phyloP scores from a whole-genome alignment of 2,113 vertebrate genomes.

The Urocolius indicus region DNA sequence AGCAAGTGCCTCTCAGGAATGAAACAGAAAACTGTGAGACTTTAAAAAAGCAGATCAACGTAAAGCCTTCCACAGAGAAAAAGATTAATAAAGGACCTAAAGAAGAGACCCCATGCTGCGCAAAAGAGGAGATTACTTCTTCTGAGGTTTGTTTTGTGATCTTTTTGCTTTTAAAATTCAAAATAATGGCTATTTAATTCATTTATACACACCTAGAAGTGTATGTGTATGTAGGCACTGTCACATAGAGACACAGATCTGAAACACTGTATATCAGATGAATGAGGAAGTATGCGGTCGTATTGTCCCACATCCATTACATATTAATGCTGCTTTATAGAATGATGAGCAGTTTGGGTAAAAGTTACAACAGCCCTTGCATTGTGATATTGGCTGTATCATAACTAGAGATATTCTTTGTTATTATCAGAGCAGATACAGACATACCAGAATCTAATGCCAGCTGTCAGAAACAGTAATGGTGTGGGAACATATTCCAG shows the following conservation, averaged over 20 bases:
- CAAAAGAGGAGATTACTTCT: slow-evolving; percentile 66
- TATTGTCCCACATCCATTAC: neutral
- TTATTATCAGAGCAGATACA: neutral
- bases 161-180: neutral
- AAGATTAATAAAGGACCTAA: slow-evolving; percentile 66
- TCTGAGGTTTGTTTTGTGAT: slow-evolving; percentile 71
- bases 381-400: neutral
- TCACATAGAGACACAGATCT: neutral
- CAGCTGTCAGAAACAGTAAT: neutral
- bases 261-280: neutral
- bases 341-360: neutral
- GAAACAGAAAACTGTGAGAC: slow-evolving; percentile 75
- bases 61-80: slow-evolving; percentile 75
- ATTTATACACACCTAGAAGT: neutral
- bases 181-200: neutral
- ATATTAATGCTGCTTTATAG: neutral
- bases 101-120: slow-evolving; percentile 64
- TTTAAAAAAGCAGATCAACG: slow-evolving; percentile 71
- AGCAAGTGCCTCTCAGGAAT: slow-evolving; percentile 77
- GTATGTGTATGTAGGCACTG: neutral
- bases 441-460: neutral
- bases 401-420: neutral
- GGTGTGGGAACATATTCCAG: neutral
- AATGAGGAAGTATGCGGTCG: neutral
- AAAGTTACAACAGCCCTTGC: neutral